phyloP scores from a whole-genome alignment of 2,113 vertebrate genomes.

The Ceuthmochares aereus region DNA sequence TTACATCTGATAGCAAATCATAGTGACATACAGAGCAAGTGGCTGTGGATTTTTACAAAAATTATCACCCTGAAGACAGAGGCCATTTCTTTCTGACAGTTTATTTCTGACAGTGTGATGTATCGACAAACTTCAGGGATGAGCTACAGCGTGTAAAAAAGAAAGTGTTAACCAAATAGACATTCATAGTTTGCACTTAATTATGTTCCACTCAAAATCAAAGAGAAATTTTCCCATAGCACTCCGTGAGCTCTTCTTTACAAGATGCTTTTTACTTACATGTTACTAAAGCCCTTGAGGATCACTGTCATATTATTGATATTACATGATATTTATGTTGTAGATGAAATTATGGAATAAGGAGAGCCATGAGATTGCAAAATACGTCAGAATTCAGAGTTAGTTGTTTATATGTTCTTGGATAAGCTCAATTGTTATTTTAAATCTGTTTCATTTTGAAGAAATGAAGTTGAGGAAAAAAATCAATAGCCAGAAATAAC shows the following conservation, averaged over 20 bases:
- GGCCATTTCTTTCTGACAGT: background rate
- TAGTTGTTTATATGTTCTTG: background rate
- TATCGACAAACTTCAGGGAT: background rate
- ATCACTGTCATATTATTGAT: background rate
- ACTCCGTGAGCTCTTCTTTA: background rate
- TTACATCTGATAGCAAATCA: background rate
- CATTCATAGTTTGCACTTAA: background rate
- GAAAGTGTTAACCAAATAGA: background rate
- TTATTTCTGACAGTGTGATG: background rate
- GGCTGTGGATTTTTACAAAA: background rate
- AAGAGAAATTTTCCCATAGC: background rate
- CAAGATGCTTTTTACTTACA: background rate
- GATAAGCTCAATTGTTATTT: background rate
- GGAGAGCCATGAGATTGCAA: background rate
- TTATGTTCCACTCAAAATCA: background rate
- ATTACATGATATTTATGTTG: background rate
- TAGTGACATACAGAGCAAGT: background rate
- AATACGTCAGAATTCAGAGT: background rate
- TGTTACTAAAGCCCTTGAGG: background rate
- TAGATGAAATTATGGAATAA: background rate
- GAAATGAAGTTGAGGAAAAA: background rate
- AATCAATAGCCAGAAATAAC: background rate
- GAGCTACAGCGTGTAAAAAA: background rate
- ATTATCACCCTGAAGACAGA: background rate
- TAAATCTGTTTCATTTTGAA: background rate